phyloP scores from a whole-genome alignment of 2,113 vertebrate species.

The Accipiter cooperii region DNA sequence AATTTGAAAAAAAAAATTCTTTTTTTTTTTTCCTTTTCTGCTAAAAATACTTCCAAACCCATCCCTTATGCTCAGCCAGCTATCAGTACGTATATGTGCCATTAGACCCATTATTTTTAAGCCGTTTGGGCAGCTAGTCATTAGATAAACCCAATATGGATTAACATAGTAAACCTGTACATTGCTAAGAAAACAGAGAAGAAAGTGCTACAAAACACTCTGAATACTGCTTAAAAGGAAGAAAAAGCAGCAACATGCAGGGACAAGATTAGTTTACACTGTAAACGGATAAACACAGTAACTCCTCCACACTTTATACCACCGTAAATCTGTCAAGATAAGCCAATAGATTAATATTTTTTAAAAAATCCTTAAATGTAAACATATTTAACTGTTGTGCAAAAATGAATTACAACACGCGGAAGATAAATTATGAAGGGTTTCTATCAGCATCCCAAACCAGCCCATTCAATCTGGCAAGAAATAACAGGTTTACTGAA shows the following conservation, averaged over 20 bases:
- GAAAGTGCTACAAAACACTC: constrained; percentile 2
- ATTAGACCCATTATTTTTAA: constrained; percentile 46
- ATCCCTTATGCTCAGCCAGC: not conserved
- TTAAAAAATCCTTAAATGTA: not conserved
- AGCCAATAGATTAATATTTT: constrained; percentile 10
- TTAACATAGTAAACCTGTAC: constrained; percentile 17
- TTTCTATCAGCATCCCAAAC: constrained; percentile 18
- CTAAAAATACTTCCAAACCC: not conserved
- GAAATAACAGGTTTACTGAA: constrained; percentile 51
- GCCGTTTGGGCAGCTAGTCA: not conserved
- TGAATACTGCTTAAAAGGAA: constrained; percentile 15
- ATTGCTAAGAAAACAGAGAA: constrained; percentile 43
- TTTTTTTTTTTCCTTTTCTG: not conserved
- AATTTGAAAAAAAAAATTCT: not conserved
- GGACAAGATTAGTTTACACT: constrained; percentile 33
- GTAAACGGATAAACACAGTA: constrained; percentile 52
- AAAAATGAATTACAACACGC: constrained; percentile 33
- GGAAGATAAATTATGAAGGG: constrained; percentile 30
- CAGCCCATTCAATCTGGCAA: constrained; percentile 24
- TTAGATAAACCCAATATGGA: constrained; percentile 20
- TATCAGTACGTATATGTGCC: not conserved
- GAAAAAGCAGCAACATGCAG: constrained; percentile 54
- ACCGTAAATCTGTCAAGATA: constrained; percentile 55
- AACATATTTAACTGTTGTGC: constrained; percentile 45
- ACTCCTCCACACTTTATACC: constrained; percentile 23